Evolutionary conservation across 1,140 invertebrate genomes (phyloP).

Genomic region (Caerostris extrusa): DNA sequence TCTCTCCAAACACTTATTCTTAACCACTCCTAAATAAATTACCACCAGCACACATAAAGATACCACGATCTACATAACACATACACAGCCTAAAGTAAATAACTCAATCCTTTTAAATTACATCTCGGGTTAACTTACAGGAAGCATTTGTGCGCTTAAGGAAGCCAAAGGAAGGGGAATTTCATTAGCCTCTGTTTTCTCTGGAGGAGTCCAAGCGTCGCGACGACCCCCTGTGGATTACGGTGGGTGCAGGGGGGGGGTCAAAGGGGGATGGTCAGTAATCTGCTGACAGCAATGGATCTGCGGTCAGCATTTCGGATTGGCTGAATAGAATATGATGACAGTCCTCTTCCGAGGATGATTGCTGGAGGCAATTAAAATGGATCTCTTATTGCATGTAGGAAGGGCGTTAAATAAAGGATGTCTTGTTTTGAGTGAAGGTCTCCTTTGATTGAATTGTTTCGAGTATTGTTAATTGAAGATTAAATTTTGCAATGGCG

Average conservation of each 20-base stretch:
- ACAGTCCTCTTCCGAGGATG: not conserved
- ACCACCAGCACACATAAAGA: not conserved
- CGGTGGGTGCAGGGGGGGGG: not conserved
- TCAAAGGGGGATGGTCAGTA: not conserved
- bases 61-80: not conserved
- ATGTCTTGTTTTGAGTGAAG: not conserved
- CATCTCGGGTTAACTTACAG: not conserved
- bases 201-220: not conserved
- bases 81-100: not conserved
- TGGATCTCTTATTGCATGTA: not conserved
- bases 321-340: constrained; percentile 3
- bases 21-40: not conserved
- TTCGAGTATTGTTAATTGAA: not conserved
- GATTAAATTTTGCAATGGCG: too few species aligned
- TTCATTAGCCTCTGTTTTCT: constrained; percentile 4
- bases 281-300: constrained; percentile 19
- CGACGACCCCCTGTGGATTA: not conserved
- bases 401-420: not conserved
- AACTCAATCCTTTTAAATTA: not conserved
- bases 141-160: not conserved
- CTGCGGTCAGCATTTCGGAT: constrained; percentile 18
- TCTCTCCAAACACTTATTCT: not conserved
- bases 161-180: constrained; percentile 8
- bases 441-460: not conserved
- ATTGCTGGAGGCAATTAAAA: not conserved